phyloP scores from a whole-genome alignment of 2,113 vertebrate genomes.

The Spea bombifrons region DNA sequence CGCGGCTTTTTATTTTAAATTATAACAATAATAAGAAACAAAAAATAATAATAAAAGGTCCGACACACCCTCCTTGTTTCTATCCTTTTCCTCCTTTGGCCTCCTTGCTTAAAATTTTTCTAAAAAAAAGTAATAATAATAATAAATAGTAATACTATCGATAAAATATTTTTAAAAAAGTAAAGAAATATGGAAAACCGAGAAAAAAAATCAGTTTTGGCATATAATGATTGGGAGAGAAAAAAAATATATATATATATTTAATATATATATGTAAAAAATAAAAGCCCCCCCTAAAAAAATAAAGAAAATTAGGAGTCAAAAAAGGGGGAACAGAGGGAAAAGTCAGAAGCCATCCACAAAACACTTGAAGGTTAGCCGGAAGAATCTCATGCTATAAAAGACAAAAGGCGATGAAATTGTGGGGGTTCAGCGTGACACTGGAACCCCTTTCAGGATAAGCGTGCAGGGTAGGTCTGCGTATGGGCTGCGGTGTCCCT shows the following conservation, averaged over 20 bases:
- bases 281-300: background rate
- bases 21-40: background rate
- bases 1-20: background rate
- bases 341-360: constrained; percentile 79
- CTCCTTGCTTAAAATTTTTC: background rate
- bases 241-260: background rate
- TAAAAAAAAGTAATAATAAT: constrained; percentile 6
- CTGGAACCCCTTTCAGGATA: constrained; percentile 1
- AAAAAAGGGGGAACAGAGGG: background rate
- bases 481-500: constrained; percentile 1
- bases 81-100: background rate
- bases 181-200: background rate
- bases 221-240: background rate
- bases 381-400: constrained; percentile 77
- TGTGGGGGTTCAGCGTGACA: constrained; percentile 5
- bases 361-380: constrained; percentile 84
- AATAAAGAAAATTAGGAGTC: background rate
- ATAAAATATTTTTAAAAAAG: constrained; percentile 3
- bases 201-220: background rate
- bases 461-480: background rate
- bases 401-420: constrained; percentile 11
- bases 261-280: constrained; percentile 1
- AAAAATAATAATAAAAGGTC: background rate
- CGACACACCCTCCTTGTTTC: background rate
- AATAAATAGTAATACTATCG: background rate